Evolutionary conservation across 1,140 invertebrate genomes (phyloP).

Genomic region (Drosophila hydei): DNA sequence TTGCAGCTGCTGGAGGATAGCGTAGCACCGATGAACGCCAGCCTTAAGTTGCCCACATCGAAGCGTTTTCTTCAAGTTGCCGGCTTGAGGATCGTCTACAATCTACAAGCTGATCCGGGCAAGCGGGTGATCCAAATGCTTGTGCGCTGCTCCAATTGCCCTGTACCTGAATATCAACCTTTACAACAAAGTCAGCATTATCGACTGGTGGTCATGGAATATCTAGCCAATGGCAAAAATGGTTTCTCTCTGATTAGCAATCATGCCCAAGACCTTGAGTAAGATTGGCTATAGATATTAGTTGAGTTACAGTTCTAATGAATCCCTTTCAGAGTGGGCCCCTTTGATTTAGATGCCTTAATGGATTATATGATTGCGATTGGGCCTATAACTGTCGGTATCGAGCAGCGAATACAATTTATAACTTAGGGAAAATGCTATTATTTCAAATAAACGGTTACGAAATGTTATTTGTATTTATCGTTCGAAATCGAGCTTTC

Average conservation of each 20-base stretch:
- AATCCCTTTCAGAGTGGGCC: conserved; percentile 43
- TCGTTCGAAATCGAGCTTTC: background rate
- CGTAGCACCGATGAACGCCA: conserved; percentile 84
- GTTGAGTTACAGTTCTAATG: background rate
- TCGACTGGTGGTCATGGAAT: conserved; percentile 87
- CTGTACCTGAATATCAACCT: conserved; percentile 86
- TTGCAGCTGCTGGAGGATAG: conserved; percentile 87
- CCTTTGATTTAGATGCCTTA: conserved; percentile 68
- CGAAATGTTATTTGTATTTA: background rate
- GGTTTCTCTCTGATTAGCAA: conserved; percentile 84
- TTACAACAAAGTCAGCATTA: conserved; percentile 85
- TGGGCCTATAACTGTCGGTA: conserved; percentile 63
- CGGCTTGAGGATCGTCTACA: conserved; percentile 84
- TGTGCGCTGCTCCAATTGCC: conserved; percentile 87
- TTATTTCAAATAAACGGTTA: conserved; percentile 12
- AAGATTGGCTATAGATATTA: background rate
- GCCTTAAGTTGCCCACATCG: conserved; percentile 25
- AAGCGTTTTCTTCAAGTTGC: conserved; percentile 86
- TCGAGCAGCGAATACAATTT: conserved; percentile 58
- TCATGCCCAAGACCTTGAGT: conserved; percentile 62
- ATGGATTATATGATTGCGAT: conserved; percentile 74
- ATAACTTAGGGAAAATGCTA: background rate
- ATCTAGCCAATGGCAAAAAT: conserved; percentile 88
- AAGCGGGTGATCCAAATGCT: conserved; percentile 85
- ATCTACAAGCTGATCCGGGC: conserved; percentile 84